Conservation (phyloP, 2,797 vertebrate species). For the Sparidentex hasta region DNA sequence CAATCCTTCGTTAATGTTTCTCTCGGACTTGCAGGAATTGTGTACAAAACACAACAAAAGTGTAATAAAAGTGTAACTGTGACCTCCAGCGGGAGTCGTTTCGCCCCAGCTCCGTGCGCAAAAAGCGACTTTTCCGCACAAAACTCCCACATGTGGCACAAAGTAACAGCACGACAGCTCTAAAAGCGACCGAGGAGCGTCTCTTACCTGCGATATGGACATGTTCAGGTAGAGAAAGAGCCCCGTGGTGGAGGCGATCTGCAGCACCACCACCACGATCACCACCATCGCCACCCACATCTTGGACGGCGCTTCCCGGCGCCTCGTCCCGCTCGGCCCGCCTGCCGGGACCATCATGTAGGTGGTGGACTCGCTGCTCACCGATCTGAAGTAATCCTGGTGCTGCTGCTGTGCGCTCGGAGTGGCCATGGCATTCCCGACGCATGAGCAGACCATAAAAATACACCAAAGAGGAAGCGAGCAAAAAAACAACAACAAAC, state of each 20-base stretch:
- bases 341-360: constrained; percentile 87
- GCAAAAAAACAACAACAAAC: constrained; percentile 3
- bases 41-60: too few species aligned
- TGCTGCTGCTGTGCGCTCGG: constrained; percentile 82
- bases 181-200: background rate
- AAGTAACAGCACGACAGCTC: fast-evolving
- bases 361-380: constrained; percentile 87
- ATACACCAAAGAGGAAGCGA: background rate
- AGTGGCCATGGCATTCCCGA: constrained; percentile 87
- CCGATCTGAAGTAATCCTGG: constrained; percentile 87
- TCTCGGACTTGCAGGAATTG: too few species aligned
- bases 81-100: too few species aligned
- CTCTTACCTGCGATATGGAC: constrained; percentile 90
- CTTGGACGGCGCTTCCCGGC: constrained; percentile 84
- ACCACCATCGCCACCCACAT: constrained; percentile 89
- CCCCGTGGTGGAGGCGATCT: constrained; percentile 89
- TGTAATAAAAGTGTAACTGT: too few species aligned
- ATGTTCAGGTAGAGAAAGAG: constrained; percentile 91
- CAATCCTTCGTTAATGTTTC: too few species aligned
- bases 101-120: background rate
- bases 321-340: constrained; percentile 55
- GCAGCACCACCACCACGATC: constrained; percentile 87
- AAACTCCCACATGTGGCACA: background rate
- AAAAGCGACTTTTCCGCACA: background rate
- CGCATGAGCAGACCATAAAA: constrained; percentile 71